A percentile compares a stretch with the other conserved stretches of the same genome.
phyloP scores from a whole-genome alignment of 92 coral and sea anemone genomes.

The Zoanthus gigantus region DNA sequence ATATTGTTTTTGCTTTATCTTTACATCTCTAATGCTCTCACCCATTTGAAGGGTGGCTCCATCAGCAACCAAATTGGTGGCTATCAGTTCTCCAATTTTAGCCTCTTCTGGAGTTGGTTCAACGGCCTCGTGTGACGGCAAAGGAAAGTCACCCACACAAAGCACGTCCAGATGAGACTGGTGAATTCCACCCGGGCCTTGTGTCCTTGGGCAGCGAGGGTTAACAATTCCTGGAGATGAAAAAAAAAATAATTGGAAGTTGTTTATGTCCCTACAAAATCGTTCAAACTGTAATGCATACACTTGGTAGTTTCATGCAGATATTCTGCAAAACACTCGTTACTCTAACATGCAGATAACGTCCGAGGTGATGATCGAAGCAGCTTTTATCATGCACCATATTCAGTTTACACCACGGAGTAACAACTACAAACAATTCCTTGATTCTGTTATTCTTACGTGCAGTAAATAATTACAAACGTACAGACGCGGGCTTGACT shows the following conservation, averaged over 20 bases:
- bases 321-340: no score
- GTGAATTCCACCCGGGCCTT: conserved; percentile 94
- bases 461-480: no score
- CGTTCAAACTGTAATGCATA: no score
- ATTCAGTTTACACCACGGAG: no score
- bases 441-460: no score
- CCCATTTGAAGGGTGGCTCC: conserved; percentile 99
- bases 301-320: no score
- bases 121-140: conserved; percentile 80
- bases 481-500: no score
- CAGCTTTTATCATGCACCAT: no score
- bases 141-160: conserved; percentile 85
- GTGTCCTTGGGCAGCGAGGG: conserved; percentile 96
- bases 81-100: conserved; percentile 87
- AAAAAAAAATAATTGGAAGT: neutral
- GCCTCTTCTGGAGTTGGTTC: conserved; percentile 76
- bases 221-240: conserved; percentile 76
- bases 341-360: no score
- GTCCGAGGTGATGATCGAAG: no score
- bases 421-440: no score
- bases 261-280: no score
- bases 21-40: conserved; percentile 27
- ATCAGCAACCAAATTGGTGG: conserved; percentile 85
- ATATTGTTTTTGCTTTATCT: neutral
- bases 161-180: conserved; percentile 95